Evolutionary conservation across 2,113 vertebrate species (phyloP).

Genomic region (Laticauda laticaudata): DNA sequence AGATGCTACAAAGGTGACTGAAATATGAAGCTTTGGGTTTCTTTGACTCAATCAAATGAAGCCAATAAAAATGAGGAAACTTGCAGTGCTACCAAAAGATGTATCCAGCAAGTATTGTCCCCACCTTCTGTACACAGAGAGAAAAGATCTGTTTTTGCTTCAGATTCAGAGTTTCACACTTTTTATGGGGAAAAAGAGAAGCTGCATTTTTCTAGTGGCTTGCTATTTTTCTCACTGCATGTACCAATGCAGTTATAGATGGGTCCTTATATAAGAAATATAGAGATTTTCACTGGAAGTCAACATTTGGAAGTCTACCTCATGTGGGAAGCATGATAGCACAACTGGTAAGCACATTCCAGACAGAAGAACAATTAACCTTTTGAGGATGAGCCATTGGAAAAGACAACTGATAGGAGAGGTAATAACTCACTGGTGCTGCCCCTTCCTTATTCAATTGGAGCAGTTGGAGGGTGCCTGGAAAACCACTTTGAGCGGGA

Average conservation of each 20-base stretch:
- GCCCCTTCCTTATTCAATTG: constrained; percentile 48
- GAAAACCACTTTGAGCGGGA: constrained; percentile 4
- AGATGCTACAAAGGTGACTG: constrained; percentile 24
- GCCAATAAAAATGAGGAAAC: not conserved
- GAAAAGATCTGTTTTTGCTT: not conserved
- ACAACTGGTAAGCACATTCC: not conserved
- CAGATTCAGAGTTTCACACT: not conserved
- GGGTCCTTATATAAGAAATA: not conserved
- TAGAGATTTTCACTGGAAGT: not conserved
- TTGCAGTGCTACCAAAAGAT: not conserved
- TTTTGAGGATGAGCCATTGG: constrained; percentile 19
- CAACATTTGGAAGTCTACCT: not conserved
- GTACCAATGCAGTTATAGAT: not conserved
- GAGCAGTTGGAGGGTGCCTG: constrained; percentile 12
- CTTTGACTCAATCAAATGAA: not conserved
- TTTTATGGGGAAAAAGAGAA: no score
- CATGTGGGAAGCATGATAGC: not conserved
- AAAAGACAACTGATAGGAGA: constrained; percentile 23
- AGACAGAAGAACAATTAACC: constrained; percentile 20
- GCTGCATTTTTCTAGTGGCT: not conserved
- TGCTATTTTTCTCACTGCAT: not conserved
- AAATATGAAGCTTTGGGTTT: not conserved
- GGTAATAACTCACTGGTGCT: constrained; percentile 29
- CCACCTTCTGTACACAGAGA: not conserved
- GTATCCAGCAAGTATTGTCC: not conserved